Evolutionary conservation across 2,888 invertebrate genomes (phyloP).

Genomic region (Nymphalis polychloros): DNA sequence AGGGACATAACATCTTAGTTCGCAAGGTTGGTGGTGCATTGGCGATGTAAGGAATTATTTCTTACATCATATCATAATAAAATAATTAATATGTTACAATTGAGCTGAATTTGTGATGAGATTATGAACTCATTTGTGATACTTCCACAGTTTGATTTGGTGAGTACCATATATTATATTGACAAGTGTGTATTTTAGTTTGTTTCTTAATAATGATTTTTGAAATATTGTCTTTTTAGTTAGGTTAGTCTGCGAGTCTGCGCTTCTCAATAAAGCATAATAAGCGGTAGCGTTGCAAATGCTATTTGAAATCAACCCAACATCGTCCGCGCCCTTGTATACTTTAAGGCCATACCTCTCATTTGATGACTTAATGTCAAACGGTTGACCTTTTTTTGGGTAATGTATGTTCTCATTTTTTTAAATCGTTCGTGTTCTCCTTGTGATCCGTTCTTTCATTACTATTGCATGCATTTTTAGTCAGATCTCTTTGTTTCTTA

Average conservation of each 20-base stretch:
- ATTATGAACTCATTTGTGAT: too few relatives aligned
- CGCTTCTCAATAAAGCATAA: conserved; percentile 16
- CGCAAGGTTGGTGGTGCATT: too few relatives aligned
- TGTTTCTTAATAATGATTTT: too few relatives aligned
- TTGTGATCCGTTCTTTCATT: conserved; percentile 44
- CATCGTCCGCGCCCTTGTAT: conserved; percentile 59
- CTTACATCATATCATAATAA: too few relatives aligned
- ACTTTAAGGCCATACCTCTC: conserved; percentile 65
- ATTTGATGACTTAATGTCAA: conserved; percentile 63
- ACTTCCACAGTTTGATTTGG: too few relatives aligned
- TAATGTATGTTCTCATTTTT: conserved; percentile 33
- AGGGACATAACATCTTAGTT: too few relatives aligned
- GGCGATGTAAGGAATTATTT: too few relatives aligned
- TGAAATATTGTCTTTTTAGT: neutral
- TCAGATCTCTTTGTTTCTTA: conserved; percentile 41
- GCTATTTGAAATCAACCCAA: conserved; percentile 29
- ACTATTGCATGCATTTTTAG: conserved; percentile 38
- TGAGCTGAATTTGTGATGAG: too few relatives aligned
- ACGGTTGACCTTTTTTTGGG: conserved; percentile 51
- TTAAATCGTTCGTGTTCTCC: conserved; percentile 38
- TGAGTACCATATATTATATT: too few relatives aligned
- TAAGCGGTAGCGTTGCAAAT: conserved; percentile 20
- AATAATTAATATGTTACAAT: too few relatives aligned
- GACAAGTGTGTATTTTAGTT: too few relatives aligned
- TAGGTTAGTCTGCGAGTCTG: neutral